Percentiles rank a stretch among this genome's conserved stretches.
Evolutionary conservation across 2,888 invertebrate genomes (phyloP).

Genomic region (Boloria euphrosyne): DNA sequence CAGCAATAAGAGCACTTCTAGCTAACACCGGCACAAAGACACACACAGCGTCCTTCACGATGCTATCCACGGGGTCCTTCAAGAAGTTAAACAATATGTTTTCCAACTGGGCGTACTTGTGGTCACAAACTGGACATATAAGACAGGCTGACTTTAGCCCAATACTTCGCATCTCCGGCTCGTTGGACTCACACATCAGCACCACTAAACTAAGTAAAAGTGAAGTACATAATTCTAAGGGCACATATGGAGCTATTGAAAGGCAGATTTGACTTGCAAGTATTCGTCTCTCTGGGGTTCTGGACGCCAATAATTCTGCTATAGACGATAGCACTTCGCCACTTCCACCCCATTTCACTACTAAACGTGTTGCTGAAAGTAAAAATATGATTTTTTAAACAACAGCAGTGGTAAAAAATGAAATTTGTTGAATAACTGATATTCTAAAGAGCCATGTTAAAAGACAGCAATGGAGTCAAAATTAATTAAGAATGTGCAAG

Average conservation of each 20-base stretch:
- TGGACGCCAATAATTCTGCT: slow-evolving; percentile 68
- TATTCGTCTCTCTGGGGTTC: slow-evolving; percentile 63
- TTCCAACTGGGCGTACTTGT: slow-evolving; percentile 72
- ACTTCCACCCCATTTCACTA: slow-evolving; percentile 77
- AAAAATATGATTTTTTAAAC: slow-evolving; percentile 49
- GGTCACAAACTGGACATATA: slow-evolving; percentile 70
- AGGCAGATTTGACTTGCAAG: slow-evolving; percentile 74
- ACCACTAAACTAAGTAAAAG: slow-evolving; percentile 70
- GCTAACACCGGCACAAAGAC: slow-evolving; percentile 72
- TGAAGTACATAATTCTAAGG: slow-evolving; percentile 74
- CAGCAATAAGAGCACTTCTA: slow-evolving; percentile 68
- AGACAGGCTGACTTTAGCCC: slow-evolving; percentile 71
- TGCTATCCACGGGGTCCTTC: slow-evolving; percentile 67
- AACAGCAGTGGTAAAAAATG: no score
- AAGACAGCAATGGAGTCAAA: no score
- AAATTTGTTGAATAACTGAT: no score
- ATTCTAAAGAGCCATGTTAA: no score
- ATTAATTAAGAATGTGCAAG: no score
- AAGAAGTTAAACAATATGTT: slow-evolving; percentile 71
- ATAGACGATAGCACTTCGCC: slow-evolving; percentile 73
- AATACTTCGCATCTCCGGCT: slow-evolving; percentile 64
- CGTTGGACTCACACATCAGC: slow-evolving; percentile 76
- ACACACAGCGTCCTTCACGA: slow-evolving; percentile 67
- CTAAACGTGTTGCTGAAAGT: slow-evolving; percentile 74
- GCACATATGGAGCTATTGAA: slow-evolving; percentile 72